A percentile compares a stretch with the other conserved stretches of the same genome.
Conservation (phyloP, 2,797 vertebrate genomes). For the Acestrorhynchus altus region DNA sequence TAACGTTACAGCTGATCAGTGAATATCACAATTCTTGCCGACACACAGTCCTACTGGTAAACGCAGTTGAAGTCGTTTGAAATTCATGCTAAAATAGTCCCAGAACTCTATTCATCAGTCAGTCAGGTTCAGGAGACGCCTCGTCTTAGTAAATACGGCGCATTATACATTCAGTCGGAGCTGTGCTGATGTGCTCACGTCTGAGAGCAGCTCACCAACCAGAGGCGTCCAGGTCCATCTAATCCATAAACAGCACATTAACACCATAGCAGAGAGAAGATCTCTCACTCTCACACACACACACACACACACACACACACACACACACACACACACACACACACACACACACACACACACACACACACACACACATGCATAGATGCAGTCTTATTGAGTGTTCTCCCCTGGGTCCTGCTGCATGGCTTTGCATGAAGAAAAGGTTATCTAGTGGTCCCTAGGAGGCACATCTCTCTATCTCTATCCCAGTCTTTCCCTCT, state of each 20-base stretch:
- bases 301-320: background rate
- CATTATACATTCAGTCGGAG: no score
- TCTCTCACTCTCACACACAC: background rate
- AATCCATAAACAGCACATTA: constrained; percentile 17
- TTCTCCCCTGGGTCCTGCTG: constrained; percentile 27
- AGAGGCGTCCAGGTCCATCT: background rate
- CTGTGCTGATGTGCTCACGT: background rate
- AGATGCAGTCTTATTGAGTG: constrained; percentile 22
- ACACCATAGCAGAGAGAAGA: constrained; percentile 7
- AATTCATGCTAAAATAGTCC: no score
- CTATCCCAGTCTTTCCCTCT: constrained; percentile 23
- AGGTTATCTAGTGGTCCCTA: constrained; percentile 39
- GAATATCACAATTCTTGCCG: no score
- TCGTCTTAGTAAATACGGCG: no score
- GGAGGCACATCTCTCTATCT: constrained; percentile 21
- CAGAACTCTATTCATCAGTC: no score
- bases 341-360: background rate
- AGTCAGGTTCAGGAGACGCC: no score
- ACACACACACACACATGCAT: constrained; percentile 24
- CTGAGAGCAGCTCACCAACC: background rate
- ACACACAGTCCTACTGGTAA: no score
- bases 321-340: background rate
- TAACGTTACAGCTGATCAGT: no score
- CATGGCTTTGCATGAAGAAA: constrained; percentile 54
- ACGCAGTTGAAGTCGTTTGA: no score